Evolutionary conservation across 2,888 invertebrate genomes (phyloP).

Genomic region (Petrophora chlorosata): DNA sequence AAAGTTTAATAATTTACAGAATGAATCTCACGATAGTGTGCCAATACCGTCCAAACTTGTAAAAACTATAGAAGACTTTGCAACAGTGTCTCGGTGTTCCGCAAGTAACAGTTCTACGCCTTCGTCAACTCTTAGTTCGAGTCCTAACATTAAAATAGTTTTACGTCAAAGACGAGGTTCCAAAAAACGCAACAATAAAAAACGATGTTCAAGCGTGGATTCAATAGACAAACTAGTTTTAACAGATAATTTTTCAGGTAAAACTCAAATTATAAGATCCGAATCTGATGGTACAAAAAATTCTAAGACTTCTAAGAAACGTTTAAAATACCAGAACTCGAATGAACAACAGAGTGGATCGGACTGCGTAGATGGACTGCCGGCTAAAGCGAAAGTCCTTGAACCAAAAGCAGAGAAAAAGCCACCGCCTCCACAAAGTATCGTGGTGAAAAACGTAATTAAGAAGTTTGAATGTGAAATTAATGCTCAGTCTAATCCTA

Average conservation of each 20-base stretch:
- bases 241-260: conserved; percentile 56
- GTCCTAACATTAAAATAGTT: conserved; percentile 79
- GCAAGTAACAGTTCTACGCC: conserved; percentile 75
- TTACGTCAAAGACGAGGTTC: conserved; percentile 71
- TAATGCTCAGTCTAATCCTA: conserved; percentile 60
- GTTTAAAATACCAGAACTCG: conserved; percentile 64
- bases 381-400: conserved; percentile 46
- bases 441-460: conserved; percentile 72
- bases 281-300: conserved; percentile 78
- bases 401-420: conserved; percentile 43
- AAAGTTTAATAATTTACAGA: conserved; percentile 87
- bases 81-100: conserved; percentile 56
- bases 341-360: conserved; percentile 68
- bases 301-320: conserved; percentile 71
- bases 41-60: conserved; percentile 82
- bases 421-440: conserved; percentile 47
- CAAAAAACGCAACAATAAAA: conserved; percentile 75
- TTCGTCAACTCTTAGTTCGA: conserved; percentile 73
- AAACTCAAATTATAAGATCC: conserved; percentile 69
- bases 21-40: conserved; percentile 65
- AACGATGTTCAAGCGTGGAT: conserved; percentile 78
- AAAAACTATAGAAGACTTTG: conserved; percentile 78
- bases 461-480: conserved; percentile 80
- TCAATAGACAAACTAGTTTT: conserved; percentile 70
- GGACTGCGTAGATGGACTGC: conserved; percentile 71